phyloP scores from a whole-genome alignment of 92 coral and sea anemone species.

The Palythoa heliodiscus region DNA sequence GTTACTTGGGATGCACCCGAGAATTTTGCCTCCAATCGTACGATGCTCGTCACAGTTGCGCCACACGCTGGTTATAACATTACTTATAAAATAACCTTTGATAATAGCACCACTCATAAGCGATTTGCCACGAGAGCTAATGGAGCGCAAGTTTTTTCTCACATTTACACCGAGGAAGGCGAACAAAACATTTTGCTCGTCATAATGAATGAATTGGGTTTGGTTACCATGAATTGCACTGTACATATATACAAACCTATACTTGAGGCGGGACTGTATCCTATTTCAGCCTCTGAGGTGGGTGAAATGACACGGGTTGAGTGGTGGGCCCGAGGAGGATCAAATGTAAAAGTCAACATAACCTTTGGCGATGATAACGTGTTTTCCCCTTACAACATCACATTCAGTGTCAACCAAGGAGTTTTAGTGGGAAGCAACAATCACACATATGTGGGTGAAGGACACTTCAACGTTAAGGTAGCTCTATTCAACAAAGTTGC shows the following conservation, averaged over 20 bases:
- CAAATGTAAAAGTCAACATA: conserved; percentile 55
- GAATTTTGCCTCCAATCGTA: conserved; percentile 21
- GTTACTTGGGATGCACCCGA: conserved; percentile 52
- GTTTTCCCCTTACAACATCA: conserved; percentile 20
- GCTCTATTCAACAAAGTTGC: conserved; percentile 63
- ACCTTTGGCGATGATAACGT: conserved; percentile 68
- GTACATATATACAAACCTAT: conserved; percentile 49
- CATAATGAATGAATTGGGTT: conserved; percentile 54
- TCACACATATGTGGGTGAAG: conserved; percentile 53
- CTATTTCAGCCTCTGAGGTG: conserved; percentile 31
- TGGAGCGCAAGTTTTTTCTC: conserved; percentile 32
- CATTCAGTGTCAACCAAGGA: conserved; percentile 21
- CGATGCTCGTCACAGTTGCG: conserved; percentile 41
- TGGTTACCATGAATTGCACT: conserved; percentile 30
- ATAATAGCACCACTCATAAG: conserved; percentile 20
- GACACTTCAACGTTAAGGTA: conserved; percentile 56
- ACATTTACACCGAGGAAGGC: conserved; percentile 32
- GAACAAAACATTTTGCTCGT: conserved; percentile 38
- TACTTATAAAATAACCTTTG: conserved; percentile 49
- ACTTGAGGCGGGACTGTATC: conserved; percentile 41
- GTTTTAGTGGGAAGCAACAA: conserved; percentile 30
- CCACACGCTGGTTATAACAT: conserved; percentile 67
- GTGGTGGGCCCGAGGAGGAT: conserved; percentile 73
- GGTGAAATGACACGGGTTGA: conserved; percentile 48
- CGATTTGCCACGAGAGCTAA: conserved; percentile 45